These are phyloP conservation scores for Dryocosmus kuriphilus DNA, from an alignment of 2,888 invertebrate species.

Conservation along the genomic window DNA sequence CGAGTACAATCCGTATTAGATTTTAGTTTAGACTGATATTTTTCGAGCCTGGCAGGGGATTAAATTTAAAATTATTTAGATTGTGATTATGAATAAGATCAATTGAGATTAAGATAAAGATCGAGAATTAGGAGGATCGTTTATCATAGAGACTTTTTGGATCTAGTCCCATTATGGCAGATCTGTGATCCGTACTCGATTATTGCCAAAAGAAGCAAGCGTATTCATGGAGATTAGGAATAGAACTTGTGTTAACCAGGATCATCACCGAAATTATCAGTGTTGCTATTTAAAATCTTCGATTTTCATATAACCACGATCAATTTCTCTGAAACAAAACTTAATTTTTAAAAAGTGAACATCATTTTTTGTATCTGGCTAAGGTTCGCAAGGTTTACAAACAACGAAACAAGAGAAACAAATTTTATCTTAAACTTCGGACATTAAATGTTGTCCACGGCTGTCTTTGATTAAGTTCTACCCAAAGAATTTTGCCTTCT, in stretches of 20 bases:
- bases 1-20: slow-evolving; percentile 21
- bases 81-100: neutral
- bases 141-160: neutral
- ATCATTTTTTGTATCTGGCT: neutral
- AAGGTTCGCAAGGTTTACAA: too few species aligned
- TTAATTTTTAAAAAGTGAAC: neutral
- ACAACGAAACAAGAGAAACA: too few species aligned
- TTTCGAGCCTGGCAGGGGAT: neutral
- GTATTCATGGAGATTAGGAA: slow-evolving; percentile 2
- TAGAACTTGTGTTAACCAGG: slow-evolving; percentile 1
- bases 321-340: neutral
- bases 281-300: neutral
- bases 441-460: too few species aligned
- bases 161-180: neutral
- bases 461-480: too few species aligned
- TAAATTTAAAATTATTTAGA: neutral
- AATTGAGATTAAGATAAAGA: slow-evolving; percentile 28
- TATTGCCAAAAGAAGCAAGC: slow-evolving; percentile 1
- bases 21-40: slow-evolving; percentile 10
- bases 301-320: neutral
- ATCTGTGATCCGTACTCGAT: neutral
- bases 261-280: slow-evolving; percentile 23
- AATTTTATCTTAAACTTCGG: too few species aligned
- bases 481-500: too few species aligned
- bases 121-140: neutral